phyloP scores from a whole-genome alignment of 2,113 vertebrate genomes.

The Cyprinodon variegatus region DNA sequence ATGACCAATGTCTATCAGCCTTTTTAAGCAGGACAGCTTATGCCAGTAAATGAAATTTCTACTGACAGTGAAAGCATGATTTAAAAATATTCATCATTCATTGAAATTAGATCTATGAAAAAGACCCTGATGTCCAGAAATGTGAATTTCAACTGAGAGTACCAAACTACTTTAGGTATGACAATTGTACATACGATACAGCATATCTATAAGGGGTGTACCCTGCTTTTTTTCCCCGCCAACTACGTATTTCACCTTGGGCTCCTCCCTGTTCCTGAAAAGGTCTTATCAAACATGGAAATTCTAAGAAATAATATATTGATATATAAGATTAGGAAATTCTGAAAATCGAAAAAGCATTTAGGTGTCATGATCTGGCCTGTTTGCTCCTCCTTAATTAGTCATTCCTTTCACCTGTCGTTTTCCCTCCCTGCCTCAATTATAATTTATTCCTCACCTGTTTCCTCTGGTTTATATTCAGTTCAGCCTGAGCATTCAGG shows the following conservation, averaged over 20 bases:
- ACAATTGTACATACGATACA: background rate
- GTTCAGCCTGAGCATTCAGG: too few relatives aligned
- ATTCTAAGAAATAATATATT: background rate
- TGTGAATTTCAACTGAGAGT: background rate
- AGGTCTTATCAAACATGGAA: background rate
- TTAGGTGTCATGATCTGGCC: too few relatives aligned
- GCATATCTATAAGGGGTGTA: background rate
- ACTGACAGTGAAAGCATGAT: background rate
- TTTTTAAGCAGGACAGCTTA: background rate
- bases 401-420: too few relatives aligned
- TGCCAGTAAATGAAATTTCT: background rate
- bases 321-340: too few relatives aligned
- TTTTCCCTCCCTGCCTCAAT: too few relatives aligned
- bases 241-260: background rate
- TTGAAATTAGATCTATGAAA: background rate
- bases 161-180: background rate
- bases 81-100: background rate
- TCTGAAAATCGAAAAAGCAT: background rate
- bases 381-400: too few relatives aligned
- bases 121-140: background rate
- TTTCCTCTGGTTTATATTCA: too few relatives aligned
- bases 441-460: too few relatives aligned
- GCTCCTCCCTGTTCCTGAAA: background rate
- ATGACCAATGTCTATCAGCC: constrained; percentile 5
- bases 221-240: background rate